phyloP scores from a whole-genome alignment of 2,888 invertebrate species.

The Andrena minutula region DNA sequence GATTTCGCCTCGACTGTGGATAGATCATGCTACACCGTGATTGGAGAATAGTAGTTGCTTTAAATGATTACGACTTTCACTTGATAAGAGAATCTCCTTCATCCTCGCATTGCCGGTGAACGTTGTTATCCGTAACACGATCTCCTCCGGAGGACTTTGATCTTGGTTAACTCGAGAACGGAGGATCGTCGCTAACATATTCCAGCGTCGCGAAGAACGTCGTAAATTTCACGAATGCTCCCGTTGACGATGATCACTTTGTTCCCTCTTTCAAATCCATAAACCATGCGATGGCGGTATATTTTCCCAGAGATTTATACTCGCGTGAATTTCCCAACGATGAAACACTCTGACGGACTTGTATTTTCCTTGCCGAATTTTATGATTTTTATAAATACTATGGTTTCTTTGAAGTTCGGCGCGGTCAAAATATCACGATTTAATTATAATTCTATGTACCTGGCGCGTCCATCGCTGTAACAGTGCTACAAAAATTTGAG shows the following conservation, averaged over 20 bases:
- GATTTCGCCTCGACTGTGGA: too few relatives aligned
- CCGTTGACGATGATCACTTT: slow-evolving; percentile 55
- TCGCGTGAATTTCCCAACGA: slow-evolving; percentile 35
- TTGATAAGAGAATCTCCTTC: background rate
- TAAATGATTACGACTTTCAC: background rate
- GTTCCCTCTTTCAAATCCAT: slow-evolving; percentile 42
- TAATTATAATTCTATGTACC: too few relatives aligned
- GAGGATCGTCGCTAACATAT: slow-evolving; percentile 19
- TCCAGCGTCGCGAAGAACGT: slow-evolving; percentile 8
- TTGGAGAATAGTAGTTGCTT: background rate
- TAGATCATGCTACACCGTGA: background rate
- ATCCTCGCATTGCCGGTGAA: background rate
- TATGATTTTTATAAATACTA: background rate
- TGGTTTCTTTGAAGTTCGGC: slow-evolving; percentile 27
- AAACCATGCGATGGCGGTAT: slow-evolving; percentile 35
- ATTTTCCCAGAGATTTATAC: slow-evolving; percentile 51
- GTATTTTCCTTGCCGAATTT: slow-evolving; percentile 34
- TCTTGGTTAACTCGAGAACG: slow-evolving; percentile 24
- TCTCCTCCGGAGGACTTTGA: slow-evolving; percentile 2
- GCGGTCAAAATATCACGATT: background rate
- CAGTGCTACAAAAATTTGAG: background rate
- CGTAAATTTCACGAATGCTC: slow-evolving; percentile 51
- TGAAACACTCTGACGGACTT: slow-evolving; percentile 36
- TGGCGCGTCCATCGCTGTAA: too few relatives aligned
- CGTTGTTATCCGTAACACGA: background rate